These are phyloP conservation scores for Morphnarchus princeps DNA, from an alignment of 2,113 vertebrate species.

Conservation along the genomic window DNA sequence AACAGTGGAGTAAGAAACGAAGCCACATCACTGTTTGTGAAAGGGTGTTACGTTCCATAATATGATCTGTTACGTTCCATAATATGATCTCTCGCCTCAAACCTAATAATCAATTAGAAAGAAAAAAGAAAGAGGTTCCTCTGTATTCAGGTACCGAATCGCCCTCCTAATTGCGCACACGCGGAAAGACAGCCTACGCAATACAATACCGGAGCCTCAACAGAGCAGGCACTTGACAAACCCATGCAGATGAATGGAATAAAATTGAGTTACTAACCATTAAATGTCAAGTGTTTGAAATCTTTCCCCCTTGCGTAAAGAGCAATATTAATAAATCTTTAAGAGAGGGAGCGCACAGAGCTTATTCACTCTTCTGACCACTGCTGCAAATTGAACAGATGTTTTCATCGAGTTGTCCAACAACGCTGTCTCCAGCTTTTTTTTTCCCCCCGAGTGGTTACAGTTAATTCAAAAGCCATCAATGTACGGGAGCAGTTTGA, in stretches of 20 bases:
- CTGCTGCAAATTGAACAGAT: background rate
- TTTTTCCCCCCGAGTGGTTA: background rate
- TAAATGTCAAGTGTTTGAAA: constrained; percentile 58
- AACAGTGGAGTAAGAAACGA: background rate
- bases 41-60: background rate
- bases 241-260: constrained; percentile 45
- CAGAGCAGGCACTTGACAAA: background rate
- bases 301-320: constrained; percentile 10
- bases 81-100: background rate
- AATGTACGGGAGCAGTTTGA: background rate
- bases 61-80: fast-evolving
- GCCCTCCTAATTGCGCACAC: background rate
- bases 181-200: background rate
- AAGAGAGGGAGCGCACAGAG: background rate
- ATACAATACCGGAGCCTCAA: background rate
- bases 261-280: constrained; percentile 62
- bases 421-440: background rate
- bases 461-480: constrained; percentile 43
- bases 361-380: background rate
- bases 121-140: background rate
- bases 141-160: background rate
- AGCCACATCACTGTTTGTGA: background rate
- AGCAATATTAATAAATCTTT: constrained; percentile 62
- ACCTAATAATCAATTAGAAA: background rate
- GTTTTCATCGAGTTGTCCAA: background rate